Evolutionary conservation across 2,113 vertebrate genomes (phyloP).

Genomic region (Toxostoma redivivum): DNA sequence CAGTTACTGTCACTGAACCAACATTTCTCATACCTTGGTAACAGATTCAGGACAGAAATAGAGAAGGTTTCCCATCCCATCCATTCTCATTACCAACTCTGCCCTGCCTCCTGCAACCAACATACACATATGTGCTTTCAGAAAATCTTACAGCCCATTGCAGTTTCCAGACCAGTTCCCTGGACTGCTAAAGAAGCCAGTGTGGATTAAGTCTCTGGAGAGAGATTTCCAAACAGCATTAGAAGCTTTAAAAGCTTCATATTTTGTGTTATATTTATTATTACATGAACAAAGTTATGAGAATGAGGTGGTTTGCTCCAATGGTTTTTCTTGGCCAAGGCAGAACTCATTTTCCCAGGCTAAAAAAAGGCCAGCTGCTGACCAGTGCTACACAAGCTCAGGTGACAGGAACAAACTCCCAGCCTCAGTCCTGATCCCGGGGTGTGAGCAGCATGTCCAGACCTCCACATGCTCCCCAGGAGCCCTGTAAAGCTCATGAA

Average conservation of each 20-base stretch:
- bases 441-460: accelerated
- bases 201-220: neutral
- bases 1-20: neutral
- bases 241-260: neutral
- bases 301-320: conserved; percentile 11
- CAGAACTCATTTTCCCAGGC: conserved; percentile 5
- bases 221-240: neutral
- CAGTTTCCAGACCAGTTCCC: neutral
- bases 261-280: neutral
- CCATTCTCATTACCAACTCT: neutral
- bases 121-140: accelerated
- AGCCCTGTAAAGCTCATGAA: neutral
- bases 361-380: neutral
- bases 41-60: neutral
- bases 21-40: neutral
- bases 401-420: neutral
- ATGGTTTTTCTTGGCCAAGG: neutral
- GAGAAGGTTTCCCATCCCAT: neutral
- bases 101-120: neutral
- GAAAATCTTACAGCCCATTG: neutral
- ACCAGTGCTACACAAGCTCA: neutral
- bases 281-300: conserved; percentile 2
- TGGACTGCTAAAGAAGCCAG: neutral
- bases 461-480: accelerated
- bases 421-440: neutral